Evolutionary conservation across 2,113 vertebrate species (phyloP), one percentile per base, ranked within the genome.

Genomic region (Oxyruncus cristatus): DNA sequence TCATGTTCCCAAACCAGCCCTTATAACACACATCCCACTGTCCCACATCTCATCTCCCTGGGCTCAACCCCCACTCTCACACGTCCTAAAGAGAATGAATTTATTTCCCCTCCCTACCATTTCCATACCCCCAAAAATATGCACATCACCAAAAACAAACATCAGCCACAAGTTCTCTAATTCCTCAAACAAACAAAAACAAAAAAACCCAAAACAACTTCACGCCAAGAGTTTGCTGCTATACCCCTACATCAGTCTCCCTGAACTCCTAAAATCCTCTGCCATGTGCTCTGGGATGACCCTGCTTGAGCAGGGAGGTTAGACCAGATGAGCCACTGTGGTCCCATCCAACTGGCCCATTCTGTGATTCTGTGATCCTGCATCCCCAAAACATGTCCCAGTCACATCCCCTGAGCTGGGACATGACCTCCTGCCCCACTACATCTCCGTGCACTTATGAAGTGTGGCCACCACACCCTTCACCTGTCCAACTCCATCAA

Each of bases 401-500:
- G 0, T 2, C 28, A 9, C 47, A 53, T 2, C 17, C 17, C 14
- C 30, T 8, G 6, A 68, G 23, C 35, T 3, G 33, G 32, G 30
- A 37, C 8, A 32, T 12, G 27, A 50, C 23, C 61, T 76, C 28
- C 37, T 85, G 39, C 12, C 18, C 46, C 18, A 18, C 2, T 12
- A 8, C 14, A 68, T 17, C 77, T 63, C 63, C 68, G 59, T 10
- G 18, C 6, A 6, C 42, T 80, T n/a, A 5, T 4, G 37, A 47
- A 70, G 8, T 33, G n/a, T 1, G 1, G 33, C 8, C 49, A 41
- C 37, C 46, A 28, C 20, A 52, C 3, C 8, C 23, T 68, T 52
- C 56, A 19, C 12, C 33, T 24, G 9, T 11, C 20, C 22, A 52
- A n/a, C 42, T 46, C 46, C 22, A 67, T 15, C 14, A 71, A 3